Conservation (phyloP, 1,140 invertebrate species). For the Drosophila micromelanica region DNA sequence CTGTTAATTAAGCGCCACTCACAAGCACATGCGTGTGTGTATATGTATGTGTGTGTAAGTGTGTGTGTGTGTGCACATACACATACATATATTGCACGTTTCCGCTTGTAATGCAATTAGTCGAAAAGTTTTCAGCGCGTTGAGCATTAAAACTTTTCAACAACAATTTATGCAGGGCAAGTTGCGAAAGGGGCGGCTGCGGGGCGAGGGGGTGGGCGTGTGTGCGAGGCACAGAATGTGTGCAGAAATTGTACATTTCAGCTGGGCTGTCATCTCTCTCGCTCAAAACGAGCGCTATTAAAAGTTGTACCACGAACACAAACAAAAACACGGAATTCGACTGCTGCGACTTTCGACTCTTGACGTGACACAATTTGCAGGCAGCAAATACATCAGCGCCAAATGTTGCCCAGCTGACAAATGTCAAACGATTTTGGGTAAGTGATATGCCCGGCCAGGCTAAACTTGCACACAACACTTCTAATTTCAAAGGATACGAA, state of each 20-base stretch:
- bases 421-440: slow-evolving; percentile 28
- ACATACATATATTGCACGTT: slow-evolving; percentile 54
- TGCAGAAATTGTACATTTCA: slow-evolving; percentile 33
- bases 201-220: background rate
- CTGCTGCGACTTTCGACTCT: no score
- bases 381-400: slow-evolving; percentile 35
- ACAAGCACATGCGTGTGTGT: slow-evolving; percentile 41
- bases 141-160: slow-evolving; percentile 62
- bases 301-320: slow-evolving; percentile 24
- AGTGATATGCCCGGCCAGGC: slow-evolving; percentile 16
- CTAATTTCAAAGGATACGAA: no score
- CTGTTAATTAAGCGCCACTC: slow-evolving; percentile 76
- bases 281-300: slow-evolving; percentile 31
- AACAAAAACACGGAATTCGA: background rate
- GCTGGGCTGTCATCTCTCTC: slow-evolving; percentile 13
- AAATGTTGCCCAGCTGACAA: slow-evolving; percentile 39
- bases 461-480: background rate
- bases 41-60: slow-evolving; percentile 13
- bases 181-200: background rate
- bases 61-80: background rate
- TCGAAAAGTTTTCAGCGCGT: slow-evolving; percentile 69
- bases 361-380: slow-evolving; percentile 33
- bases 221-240: background rate
- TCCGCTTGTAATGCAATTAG: slow-evolving; percentile 82
- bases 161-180: slow-evolving; percentile 53